These are phyloP conservation scores for Meghimatium bilineatum DNA, from an alignment of 2,888 invertebrate species.

Conservation along the genomic window DNA sequence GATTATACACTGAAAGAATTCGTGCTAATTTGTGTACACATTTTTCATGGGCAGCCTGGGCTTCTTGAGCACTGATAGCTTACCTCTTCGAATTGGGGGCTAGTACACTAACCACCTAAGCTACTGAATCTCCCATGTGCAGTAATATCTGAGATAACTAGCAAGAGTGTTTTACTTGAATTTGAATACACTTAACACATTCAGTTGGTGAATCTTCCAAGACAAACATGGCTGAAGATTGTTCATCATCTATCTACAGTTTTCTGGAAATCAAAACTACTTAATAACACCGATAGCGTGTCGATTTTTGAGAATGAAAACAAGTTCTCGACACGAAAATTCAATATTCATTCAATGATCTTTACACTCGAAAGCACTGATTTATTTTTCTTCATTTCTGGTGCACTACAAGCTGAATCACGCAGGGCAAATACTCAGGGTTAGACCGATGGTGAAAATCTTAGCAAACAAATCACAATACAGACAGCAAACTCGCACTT, in stretches of 20 bases:
- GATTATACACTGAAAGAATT: too few relatives aligned
- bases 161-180: too few relatives aligned
- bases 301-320: not conserved
- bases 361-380: not conserved
- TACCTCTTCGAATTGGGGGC: too few relatives aligned
- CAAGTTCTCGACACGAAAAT: not conserved
- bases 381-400: not conserved
- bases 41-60: too few relatives aligned
- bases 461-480: not conserved
- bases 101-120: too few relatives aligned
- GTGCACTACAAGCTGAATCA: not conserved
- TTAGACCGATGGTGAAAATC: not conserved
- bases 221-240: not conserved
- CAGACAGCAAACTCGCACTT: not conserved
- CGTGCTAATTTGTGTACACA: too few relatives aligned
- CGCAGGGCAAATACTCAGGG: not conserved
- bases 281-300: not conserved
- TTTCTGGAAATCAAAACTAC: not conserved
- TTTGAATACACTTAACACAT: too few relatives aligned
- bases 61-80: too few relatives aligned
- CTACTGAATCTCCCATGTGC: too few relatives aligned
- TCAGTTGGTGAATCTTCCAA: too few relatives aligned
- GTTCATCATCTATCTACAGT: not conserved
- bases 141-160: too few relatives aligned
- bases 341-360: conserved; percentile 4